These are phyloP conservation scores for Nycticebus coucang DNA, from an alignment of 2,113 vertebrate species.

Conservation along the genomic window DNA sequence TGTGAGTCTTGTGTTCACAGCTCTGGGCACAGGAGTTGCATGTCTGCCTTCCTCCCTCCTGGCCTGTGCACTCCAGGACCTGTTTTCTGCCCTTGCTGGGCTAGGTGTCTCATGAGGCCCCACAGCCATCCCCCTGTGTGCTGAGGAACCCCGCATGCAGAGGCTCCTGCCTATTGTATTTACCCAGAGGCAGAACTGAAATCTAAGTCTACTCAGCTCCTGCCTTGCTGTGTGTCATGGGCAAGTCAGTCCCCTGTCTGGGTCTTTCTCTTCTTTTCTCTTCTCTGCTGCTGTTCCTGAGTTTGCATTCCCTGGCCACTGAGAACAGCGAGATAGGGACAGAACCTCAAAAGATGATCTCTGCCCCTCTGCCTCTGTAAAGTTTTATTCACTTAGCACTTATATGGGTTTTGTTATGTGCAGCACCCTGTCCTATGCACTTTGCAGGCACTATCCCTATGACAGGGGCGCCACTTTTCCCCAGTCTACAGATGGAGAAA, in stretches of 20 bases:
- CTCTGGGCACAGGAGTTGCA: neutral
- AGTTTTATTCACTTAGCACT: neutral
- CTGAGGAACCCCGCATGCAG: neutral
- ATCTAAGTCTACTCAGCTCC: neutral
- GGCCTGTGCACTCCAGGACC: neutral
- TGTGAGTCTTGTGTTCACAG: neutral
- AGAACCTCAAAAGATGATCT: neutral
- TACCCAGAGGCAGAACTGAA: neutral
- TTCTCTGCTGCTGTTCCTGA: neutral
- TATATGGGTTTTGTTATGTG: neutral
- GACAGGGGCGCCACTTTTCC: neutral
- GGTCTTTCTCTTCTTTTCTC: neutral
- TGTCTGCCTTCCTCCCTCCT: neutral
- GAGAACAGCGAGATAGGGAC: neutral
- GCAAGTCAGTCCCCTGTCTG: neutral
- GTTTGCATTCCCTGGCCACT: neutral
- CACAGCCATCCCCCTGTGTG: too few relatives aligned
- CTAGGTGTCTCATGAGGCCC: too few relatives aligned
- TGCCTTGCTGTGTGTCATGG: neutral
- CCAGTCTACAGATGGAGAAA: neutral
- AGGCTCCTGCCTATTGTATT: rapidly evolving
- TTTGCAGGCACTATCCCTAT: neutral
- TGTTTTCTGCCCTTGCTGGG: neutral
- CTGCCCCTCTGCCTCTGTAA: neutral
- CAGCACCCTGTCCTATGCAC: neutral